phyloP scores from a whole-genome alignment of 2,113 vertebrate species.

The Benitochromis conjunctus region DNA sequence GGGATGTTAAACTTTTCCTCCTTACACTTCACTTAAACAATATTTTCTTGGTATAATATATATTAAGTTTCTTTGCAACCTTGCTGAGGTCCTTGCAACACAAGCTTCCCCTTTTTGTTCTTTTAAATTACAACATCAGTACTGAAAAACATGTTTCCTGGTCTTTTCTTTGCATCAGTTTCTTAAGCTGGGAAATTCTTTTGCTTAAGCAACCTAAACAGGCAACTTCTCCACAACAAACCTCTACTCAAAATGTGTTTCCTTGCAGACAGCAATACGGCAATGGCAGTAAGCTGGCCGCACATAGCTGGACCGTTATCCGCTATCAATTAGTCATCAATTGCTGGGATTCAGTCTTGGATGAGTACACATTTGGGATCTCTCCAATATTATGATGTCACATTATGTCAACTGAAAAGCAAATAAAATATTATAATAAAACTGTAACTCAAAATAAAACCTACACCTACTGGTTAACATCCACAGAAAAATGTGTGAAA shows the following conservation, averaged over 20 bases:
- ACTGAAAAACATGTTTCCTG: rapidly evolving
- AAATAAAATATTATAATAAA: not conserved
- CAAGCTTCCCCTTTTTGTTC: not conserved
- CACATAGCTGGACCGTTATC: not conserved
- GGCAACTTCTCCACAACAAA: not conserved
- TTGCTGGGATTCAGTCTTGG: not conserved
- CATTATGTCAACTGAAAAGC: not conserved
- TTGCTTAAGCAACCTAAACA: not conserved
- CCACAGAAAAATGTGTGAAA: not conserved
- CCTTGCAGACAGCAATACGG: not conserved
- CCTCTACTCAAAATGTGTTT: not conserved
- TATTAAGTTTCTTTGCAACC: too few species aligned
- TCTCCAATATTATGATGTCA: not conserved
- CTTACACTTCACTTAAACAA: not conserved
- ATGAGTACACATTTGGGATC: not conserved
- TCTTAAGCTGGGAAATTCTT: not conserved
- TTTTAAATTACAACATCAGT: not conserved
- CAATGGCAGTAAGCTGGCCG: not conserved
- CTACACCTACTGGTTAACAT: not conserved
- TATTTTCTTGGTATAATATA: not conserved
- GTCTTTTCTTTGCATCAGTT: not conserved
- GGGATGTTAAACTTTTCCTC: not conserved
- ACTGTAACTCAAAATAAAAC: not conserved
- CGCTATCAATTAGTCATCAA: not conserved
- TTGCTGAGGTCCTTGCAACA: too few species aligned